phyloP scores from a whole-genome alignment of 2,797 vertebrate genomes.

The Eulemur mongoz region DNA sequence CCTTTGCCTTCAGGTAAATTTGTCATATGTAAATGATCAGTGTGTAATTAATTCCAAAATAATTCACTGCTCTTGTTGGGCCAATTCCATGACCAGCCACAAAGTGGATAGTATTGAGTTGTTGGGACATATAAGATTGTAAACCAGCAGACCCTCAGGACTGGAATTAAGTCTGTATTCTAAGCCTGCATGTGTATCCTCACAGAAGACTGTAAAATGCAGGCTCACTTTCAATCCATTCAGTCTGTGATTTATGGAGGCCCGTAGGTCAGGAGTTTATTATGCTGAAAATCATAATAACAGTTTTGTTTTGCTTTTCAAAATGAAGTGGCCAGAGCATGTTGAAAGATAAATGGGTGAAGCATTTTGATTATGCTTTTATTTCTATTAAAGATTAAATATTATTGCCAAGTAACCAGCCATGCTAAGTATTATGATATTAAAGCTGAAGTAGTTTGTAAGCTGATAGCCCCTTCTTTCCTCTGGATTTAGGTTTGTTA shows the following conservation, averaged over 20 bases:
- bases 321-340: constrained; percentile 79
- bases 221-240: constrained; percentile 67
- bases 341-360: constrained; percentile 82
- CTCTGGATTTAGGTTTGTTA: constrained; percentile 77
- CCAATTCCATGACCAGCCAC: constrained; percentile 9
- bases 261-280: constrained; percentile 73
- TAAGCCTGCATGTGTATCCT: constrained; percentile 65
- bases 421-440: constrained; percentile 75
- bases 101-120: constrained; percentile 41
- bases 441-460: constrained; percentile 77
- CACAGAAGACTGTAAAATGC: constrained; percentile 57
- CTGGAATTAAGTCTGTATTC: constrained; percentile 37
- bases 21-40: constrained; percentile 53
- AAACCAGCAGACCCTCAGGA: constrained; percentile 51
- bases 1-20: constrained; percentile 58
- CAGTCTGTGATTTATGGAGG: constrained; percentile 79
- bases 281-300: constrained; percentile 78
- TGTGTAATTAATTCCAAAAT: constrained; percentile 56
- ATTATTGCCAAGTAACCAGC: constrained; percentile 75
- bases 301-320: constrained; percentile 73
- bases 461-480: constrained; percentile 73
- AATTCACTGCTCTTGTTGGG: constrained; percentile 2
- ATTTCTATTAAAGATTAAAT: constrained; percentile 78
- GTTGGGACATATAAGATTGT: constrained; percentile 37
- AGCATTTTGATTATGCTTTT: constrained; percentile 78